Conservation (phyloP, 2,888 invertebrate species). For the Lasioglossum calceatum region DNA sequence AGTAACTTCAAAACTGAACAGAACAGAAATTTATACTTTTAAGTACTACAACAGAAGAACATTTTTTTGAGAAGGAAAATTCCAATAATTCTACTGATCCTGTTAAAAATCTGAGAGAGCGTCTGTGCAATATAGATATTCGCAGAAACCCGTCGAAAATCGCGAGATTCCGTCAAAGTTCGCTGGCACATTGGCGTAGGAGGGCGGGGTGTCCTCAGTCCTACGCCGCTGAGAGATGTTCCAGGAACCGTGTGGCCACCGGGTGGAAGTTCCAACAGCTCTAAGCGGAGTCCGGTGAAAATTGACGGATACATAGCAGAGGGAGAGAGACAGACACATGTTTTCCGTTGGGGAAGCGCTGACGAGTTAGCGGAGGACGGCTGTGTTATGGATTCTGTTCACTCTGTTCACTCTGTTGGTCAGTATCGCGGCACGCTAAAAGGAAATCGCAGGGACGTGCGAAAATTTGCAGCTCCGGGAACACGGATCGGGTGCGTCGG, state of each 20-base stretch:
- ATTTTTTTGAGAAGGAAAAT: neutral
- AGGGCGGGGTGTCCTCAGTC: neutral
- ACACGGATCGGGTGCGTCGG: conserved; percentile 25
- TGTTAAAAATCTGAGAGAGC: neutral
- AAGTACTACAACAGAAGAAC: neutral
- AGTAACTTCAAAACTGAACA: too few species aligned
- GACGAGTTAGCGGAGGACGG: neutral
- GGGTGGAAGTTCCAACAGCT: neutral
- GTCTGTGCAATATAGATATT: neutral
- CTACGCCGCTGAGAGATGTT: conserved; percentile 1
- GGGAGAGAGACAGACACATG: neutral
- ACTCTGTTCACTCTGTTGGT: neutral
- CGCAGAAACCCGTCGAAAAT: neutral
- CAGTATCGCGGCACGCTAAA: conserved; percentile 49
- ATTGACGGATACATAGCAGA: conserved; percentile 17
- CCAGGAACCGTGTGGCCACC: neutral
- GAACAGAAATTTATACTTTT: too few species aligned
- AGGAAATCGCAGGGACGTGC: conserved; percentile 58
- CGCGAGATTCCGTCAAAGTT: neutral
- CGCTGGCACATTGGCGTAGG: conserved; percentile 1
- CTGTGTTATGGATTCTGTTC: neutral
- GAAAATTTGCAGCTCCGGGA: conserved; percentile 54
- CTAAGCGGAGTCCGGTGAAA: conserved; percentile 5
- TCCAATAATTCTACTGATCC: neutral
- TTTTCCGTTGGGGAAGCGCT: neutral